Percentiles rank a stretch among this genome's conserved stretches.
phyloP scores from a whole-genome alignment of 2,113 vertebrate species.

The Chascanopsetta lugubris region DNA sequence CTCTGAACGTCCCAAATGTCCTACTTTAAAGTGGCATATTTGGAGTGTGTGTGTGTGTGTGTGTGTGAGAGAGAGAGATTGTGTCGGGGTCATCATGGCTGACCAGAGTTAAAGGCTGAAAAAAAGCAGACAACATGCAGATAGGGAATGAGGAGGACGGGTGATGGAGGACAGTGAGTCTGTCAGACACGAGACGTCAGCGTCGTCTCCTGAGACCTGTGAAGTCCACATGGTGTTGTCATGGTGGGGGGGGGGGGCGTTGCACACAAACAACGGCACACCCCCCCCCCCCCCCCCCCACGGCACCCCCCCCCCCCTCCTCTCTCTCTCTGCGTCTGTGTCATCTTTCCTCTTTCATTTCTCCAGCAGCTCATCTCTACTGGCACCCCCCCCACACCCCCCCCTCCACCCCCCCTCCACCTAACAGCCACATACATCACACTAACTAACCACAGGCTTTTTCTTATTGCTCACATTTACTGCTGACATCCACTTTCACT shows the following conservation, averaged over 20 bases:
- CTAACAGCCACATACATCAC: constrained; percentile 66
- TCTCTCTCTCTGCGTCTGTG: constrained; percentile 57
- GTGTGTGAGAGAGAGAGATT: too few species aligned
- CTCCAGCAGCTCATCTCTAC: constrained; percentile 61
- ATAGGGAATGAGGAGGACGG: constrained; percentile 41
- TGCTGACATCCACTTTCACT: constrained; percentile 34
- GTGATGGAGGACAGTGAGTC: constrained; percentile 10
- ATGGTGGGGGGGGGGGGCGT: constrained; percentile 68
- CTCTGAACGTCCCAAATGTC: background rate
- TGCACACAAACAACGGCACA: constrained; percentile 72
- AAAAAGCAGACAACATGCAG: constrained; percentile 16
- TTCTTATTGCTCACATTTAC: constrained; percentile 50
- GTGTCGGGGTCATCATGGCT: background rate
- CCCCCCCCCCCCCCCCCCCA: too few species aligned
- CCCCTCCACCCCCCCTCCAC: background rate
- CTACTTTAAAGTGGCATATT: background rate
- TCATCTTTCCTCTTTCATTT: constrained; percentile 67
- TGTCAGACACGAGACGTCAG: constrained; percentile 67
- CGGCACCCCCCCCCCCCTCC: too few species aligned
- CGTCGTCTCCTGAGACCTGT: constrained; percentile 59
- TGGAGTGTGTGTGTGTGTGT: too few species aligned
- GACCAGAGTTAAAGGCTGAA: constrained; percentile 4
- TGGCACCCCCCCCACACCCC: constrained; percentile 30
- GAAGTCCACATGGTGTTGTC: constrained; percentile 77
- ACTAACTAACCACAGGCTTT: constrained; percentile 65